Evolutionary conservation across 2,113 vertebrate genomes (phyloP), one percentile per base, ranked within the genome.

Genomic region (Pelmatolapia mariae): DNA sequence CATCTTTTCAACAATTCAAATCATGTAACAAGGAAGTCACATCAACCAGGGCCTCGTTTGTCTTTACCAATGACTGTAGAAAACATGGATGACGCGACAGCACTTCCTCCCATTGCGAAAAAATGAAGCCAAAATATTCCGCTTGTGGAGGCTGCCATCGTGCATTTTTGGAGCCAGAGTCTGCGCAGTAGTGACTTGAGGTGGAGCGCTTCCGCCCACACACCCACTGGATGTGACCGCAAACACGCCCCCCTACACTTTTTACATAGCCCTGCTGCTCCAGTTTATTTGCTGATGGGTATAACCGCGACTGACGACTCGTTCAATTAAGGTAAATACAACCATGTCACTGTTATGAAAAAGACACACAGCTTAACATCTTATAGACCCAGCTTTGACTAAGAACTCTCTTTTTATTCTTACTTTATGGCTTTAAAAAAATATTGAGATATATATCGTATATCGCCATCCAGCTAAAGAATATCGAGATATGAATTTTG

Each of bases 361-460:
- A 50, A 50, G 47, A 50, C 47, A 50, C 47, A 50, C 47, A 50
- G 47, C 9, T 50, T 50, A 50, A 19, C 47, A 19, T 19, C 47
- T 50, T 50, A 50, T 19, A 50, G 18, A 52, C 50, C n/a, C 50
- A 52, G 2, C 18, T 5, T 52, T 52, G 8, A 52, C 50, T 52
- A 52, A 52, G 8, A 52, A 52, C 18, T 8, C 18, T n/a, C 50
- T 52, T 52, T 52, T 52, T 52, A 19, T 10, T 10, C 50, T 52
- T 52, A 52, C 18, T 52, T 52, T 52, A 52, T n/a, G 50, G 18
- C 18, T 52, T 52, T 9, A 50, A 50, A 50, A 47, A 50, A 50
- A 19, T 19, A 50, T 50, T 0, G 0, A 50, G 47, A 50, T 9
- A 19, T 50, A 50, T 50, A 50, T 50, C 18, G 0, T 19, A 19